Evolutionary conservation across 2,113 vertebrate species (phyloP), one percentile per base, ranked within the genome.

Genomic region (Heteronetta atricapilla): DNA sequence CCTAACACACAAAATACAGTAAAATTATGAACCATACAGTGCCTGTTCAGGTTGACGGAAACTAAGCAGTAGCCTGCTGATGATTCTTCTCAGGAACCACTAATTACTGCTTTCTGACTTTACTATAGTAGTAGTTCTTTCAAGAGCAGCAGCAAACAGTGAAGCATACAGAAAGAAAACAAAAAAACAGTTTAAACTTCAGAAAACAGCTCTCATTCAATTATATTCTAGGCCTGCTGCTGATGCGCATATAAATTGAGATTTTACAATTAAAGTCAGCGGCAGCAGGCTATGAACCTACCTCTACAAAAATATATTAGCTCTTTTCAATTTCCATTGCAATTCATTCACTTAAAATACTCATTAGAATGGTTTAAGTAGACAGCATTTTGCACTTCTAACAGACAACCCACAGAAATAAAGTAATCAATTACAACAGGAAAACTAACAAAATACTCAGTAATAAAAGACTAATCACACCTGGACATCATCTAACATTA

Each of bases 1-100:
- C 99, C 99, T 98, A 69, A 40, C 23, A 44, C 62, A 52, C 53
- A 86, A 90, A 95, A 86, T 5, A 84, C 34, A 95, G 31, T 13
- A 86, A 76, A 92, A 91, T 14, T 40, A 19, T 78, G 14, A 74
- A 90, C 46, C 53, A 62, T 20, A 16, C 13, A 46, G 13, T 6
- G 6, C 25, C 50, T 58, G 8, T 2, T 34, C 55, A 4, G 6
- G 19, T 15, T 73, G 62, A 82, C 63, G 6, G 22, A 66, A 86
- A 86, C 21, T 22, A 78, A 0, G 1, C 2, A 63, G 17, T 9
- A 52, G 17, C 55, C 85, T 70, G 42, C 22, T 34, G 2, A 70
- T 4, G 3, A 70, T 38, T 80, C 36, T 82, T 79, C 85, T 44
- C 81, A 82, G 40, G 36, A 82, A 74, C 25, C 80, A 18, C 31